Conservation (phyloP, 1,140 invertebrate species). For the Coptotermes formosanus region DNA sequence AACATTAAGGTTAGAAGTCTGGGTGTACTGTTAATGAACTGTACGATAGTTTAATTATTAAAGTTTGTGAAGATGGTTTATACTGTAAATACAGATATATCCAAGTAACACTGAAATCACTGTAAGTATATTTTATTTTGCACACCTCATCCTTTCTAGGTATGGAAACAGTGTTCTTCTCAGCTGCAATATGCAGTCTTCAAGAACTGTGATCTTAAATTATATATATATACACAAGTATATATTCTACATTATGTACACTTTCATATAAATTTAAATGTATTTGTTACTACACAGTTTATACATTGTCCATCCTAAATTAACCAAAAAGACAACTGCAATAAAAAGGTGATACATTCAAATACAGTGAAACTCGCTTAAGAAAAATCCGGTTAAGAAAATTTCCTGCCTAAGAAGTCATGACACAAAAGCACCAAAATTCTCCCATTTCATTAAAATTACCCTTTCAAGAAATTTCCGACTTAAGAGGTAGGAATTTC, state of each 20-base stretch:
- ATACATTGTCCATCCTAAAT: neutral
- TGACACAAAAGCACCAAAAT: too few relatives aligned
- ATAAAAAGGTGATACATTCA: neutral
- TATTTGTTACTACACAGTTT: neutral
- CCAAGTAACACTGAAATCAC: neutral
- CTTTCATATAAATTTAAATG: constrained; percentile 1
- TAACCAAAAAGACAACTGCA: neutral
- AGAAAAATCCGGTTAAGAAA: too few relatives aligned
- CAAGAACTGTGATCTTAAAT: neutral
- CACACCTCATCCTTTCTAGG: neutral
- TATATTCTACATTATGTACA: constrained; percentile 10
- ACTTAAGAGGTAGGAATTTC: too few relatives aligned
- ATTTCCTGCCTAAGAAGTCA: too few relatives aligned
- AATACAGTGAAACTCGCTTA: too few relatives aligned
- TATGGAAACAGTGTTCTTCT: neutral
- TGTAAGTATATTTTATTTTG: neutral
- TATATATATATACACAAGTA: neutral
- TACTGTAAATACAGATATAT: neutral
- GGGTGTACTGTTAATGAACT: too few relatives aligned
- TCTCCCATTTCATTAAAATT: too few relatives aligned
- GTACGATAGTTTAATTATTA: too few relatives aligned
- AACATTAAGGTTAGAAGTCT: too few relatives aligned
- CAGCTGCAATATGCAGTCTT: neutral
- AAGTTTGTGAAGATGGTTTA: neutral
- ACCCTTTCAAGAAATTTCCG: too few relatives aligned